Evolutionary conservation across 2,113 vertebrate genomes (phyloP).

Genomic region (Ictalurus punctatus): DNA sequence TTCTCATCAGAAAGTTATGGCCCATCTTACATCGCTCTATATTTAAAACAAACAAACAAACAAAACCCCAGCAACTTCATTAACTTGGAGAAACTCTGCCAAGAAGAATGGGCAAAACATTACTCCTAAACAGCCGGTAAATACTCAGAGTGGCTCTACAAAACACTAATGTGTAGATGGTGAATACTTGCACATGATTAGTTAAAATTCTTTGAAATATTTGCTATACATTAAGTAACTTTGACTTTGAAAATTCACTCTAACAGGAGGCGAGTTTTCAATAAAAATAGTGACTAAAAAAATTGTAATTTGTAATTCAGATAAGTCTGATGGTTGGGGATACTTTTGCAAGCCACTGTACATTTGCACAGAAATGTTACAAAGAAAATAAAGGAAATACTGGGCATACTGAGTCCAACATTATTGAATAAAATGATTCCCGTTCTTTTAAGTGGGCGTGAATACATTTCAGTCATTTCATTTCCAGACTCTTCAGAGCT

Average conservation of each 20-base stretch:
- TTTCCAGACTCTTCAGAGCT: too few species aligned
- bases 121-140: neutral
- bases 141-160: neutral
- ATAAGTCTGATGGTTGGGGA: too few species aligned
- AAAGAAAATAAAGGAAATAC: neutral
- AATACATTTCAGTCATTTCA: too few species aligned
- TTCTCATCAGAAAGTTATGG: neutral
- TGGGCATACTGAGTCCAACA: neutral
- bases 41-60: too few species aligned
- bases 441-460: neutral
- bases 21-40: neutral
- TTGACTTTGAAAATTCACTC: neutral
- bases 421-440: neutral
- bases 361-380: neutral
- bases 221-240: neutral
- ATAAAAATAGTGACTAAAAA: neutral
- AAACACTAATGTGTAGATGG: neutral
- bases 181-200: neutral
- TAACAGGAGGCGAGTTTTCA: neutral
- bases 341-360: neutral
- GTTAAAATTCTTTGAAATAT: too few species aligned
- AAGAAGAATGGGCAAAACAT: neutral
- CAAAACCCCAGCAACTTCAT: neutral
- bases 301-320: neutral
- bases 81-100: neutral